Percentiles rank a stretch among this genome's conserved stretches.
Conservation (phyloP, 2,888 invertebrate genomes). For the Hoplodrina blanda region DNA sequence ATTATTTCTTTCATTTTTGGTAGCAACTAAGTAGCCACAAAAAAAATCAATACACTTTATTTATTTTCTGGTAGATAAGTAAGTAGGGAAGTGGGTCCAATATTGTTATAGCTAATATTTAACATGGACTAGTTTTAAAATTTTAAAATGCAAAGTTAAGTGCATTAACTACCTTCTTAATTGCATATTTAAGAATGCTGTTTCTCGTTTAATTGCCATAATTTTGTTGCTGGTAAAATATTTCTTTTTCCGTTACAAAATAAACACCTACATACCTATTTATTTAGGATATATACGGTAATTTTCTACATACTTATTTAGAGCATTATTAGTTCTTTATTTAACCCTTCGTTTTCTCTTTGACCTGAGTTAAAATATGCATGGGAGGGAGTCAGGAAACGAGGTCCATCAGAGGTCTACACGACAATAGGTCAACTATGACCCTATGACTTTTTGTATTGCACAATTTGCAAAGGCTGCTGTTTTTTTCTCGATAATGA, state of each 20-base stretch:
- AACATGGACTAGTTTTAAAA: no score
- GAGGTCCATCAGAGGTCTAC: not conserved
- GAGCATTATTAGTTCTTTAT: not conserved
- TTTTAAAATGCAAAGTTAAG: not conserved
- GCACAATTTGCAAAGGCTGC: constrained; percentile 2
- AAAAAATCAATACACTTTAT: not conserved
- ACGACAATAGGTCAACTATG: constrained; percentile 24
- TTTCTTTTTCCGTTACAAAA: not conserved
- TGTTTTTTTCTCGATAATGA: not conserved
- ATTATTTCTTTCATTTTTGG: not conserved
- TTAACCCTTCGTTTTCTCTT: constrained; percentile 16
- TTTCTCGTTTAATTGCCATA: no score
- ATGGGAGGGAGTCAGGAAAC: constrained; percentile 1
- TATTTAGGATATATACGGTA: no score
- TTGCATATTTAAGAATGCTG: no score
- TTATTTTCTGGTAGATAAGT: not conserved
- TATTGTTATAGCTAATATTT: no score
- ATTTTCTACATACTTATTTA: not conserved
- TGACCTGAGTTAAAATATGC: constrained; percentile 3
- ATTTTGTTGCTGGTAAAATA: no score
- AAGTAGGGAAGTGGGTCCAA: no score
- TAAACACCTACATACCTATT: no score
- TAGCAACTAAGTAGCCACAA: no score
- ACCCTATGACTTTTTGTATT: constrained; percentile 12
- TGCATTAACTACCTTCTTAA: no score